A percentile compares a stretch with the other conserved stretches of the same genome.
Conservation (phyloP, 1,140 invertebrate genomes). For the Archivesica marissinica region DNA sequence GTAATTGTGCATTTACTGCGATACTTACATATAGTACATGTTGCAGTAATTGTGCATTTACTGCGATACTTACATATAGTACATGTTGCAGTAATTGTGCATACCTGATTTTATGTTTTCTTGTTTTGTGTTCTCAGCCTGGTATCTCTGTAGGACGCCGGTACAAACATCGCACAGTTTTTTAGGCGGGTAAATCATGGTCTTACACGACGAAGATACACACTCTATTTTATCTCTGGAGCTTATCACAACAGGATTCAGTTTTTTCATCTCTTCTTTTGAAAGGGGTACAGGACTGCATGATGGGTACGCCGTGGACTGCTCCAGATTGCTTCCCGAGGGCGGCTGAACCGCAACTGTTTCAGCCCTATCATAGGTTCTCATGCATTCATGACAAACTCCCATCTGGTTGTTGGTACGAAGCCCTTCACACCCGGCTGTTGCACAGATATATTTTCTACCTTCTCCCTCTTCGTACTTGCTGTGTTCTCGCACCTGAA, state of each 20-base stretch:
- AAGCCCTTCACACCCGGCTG: conserved; percentile 66
- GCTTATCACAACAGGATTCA: conserved; percentile 64
- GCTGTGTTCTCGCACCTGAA: not conserved
- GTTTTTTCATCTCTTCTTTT: conserved; percentile 45
- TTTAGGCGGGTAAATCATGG: conserved; percentile 62
- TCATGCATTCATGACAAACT: conserved; percentile 49
- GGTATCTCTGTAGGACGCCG: conserved; percentile 31
- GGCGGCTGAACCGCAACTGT: not conserved
- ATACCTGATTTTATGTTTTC: conserved; percentile 2
- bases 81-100: too few relatives aligned
- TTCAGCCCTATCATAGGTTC: not conserved
- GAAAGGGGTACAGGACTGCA: conserved; percentile 4
- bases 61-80: too few relatives aligned
- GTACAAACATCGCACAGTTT: conserved; percentile 61
- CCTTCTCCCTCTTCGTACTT: not conserved
- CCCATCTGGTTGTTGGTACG: conserved; percentile 40
- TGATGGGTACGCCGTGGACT: not conserved
- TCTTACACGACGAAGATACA: conserved; percentile 66
- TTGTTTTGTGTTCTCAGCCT: conserved; percentile 6
- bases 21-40: too few relatives aligned
- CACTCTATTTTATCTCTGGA: conserved; percentile 70
- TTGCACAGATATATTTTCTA: conserved; percentile 65
- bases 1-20: too few relatives aligned
- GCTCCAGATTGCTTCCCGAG: conserved; percentile 5
- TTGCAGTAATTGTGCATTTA: too few relatives aligned